phyloP scores from a whole-genome alignment of 2,797 vertebrate genomes.

The Jordanella pulchra region DNA sequence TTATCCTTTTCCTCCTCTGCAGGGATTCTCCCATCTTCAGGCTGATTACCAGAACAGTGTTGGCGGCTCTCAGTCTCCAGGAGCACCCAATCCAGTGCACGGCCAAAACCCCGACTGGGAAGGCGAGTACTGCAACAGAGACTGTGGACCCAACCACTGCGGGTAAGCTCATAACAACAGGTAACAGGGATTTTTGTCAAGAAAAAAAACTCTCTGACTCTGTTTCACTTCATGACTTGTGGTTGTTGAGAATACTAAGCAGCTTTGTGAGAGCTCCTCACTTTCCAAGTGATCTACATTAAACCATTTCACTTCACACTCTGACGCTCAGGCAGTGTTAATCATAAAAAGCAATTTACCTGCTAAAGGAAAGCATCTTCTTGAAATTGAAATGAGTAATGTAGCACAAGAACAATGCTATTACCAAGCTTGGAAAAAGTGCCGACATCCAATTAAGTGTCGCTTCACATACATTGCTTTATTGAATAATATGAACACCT shows the following conservation, averaged over 20 bases:
- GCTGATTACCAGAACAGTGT: conserved; percentile 93
- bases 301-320: conserved; percentile 62
- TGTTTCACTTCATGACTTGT: conserved; percentile 27
- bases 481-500: conserved; percentile 59
- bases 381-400: conserved; percentile 74
- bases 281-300: conserved; percentile 64
- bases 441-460: conserved; percentile 77
- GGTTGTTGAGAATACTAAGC: conserved; percentile 40
- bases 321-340: conserved; percentile 61
- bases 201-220: conserved; percentile 2
- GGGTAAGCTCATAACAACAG: conserved; percentile 76
- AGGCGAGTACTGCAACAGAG: conserved; percentile 92
- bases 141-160: conserved; percentile 96
- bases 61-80: conserved; percentile 90
- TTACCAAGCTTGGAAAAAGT: conserved; percentile 63
- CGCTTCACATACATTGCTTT: conserved; percentile 54
- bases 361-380: conserved; percentile 65
- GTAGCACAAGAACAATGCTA: conserved; percentile 66
- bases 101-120: conserved; percentile 93
- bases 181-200: not conserved
- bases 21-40: conserved; percentile 96
- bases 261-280: conserved; percentile 55
- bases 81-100: conserved; percentile 86
- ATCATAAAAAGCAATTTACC: conserved; percentile 65
- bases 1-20: conserved; percentile 13